phyloP scores from a whole-genome alignment of 2,797 vertebrate genomes.

The Gadopsis bispinosus region DNA sequence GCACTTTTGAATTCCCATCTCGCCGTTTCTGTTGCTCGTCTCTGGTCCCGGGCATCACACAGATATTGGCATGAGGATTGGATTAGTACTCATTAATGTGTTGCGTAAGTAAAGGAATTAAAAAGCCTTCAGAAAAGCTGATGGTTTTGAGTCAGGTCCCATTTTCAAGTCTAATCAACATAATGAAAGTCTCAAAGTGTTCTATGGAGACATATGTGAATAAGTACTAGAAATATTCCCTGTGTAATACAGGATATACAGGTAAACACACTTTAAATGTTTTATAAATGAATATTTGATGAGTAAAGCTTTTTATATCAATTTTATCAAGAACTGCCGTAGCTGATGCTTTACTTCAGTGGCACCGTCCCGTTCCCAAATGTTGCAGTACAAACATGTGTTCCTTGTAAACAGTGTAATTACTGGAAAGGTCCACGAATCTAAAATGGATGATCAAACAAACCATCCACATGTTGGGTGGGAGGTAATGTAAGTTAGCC shows the following conservation, averaged over 20 bases:
- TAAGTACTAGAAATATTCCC: not conserved
- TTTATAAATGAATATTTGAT: not conserved
- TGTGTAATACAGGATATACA: not conserved
- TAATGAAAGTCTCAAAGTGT: not conserved
- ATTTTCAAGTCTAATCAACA: not conserved
- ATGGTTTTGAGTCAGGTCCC: not conserved
- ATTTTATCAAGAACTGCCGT: too few relatives aligned
- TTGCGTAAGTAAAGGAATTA: not conserved
- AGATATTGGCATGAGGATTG: not conserved
- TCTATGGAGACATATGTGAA: not conserved
- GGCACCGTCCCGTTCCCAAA: not conserved
- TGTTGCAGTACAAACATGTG: not conserved
- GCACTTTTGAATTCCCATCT: conserved; percentile 28
- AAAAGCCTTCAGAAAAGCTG: not conserved
- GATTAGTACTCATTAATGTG: conserved; percentile 10
- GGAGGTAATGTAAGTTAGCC: conserved; percentile 10
- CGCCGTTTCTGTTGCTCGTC: conserved; percentile 9
- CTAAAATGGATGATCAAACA: conserved; percentile 29
- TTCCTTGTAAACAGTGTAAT: not conserved
- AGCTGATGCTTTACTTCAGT: not conserved
- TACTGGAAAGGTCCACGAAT: not conserved
- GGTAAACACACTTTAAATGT: not conserved
- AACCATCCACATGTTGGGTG: conserved; percentile 19
- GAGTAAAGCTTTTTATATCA: not conserved
- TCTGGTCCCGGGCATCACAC: not conserved